A percentile compares a stretch with the other conserved stretches of the same genome.
Evolutionary conservation across 1,140 invertebrate species (phyloP).

Genomic region (Saxidomus purpurata): DNA sequence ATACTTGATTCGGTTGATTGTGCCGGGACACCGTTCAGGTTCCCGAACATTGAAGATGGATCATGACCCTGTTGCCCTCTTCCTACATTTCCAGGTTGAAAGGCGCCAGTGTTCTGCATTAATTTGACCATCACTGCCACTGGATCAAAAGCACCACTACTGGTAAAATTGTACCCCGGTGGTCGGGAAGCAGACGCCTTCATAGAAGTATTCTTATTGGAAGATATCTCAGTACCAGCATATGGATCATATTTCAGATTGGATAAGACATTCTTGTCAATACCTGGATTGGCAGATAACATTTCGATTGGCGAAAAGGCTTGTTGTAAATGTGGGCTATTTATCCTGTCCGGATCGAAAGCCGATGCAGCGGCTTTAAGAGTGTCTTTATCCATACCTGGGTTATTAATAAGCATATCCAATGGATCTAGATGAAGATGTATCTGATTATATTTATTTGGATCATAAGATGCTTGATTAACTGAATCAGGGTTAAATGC

Average conservation of each 20-base stretch:
- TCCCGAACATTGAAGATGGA: slow-evolving; percentile 7
- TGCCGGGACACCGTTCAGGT: background rate
- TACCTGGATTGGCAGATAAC: slow-evolving; percentile 11
- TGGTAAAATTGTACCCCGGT: background rate
- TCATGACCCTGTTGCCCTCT: slow-evolving; percentile 7
- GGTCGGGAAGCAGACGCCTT: too few relatives aligned
- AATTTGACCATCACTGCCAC: slow-evolving; percentile 21
- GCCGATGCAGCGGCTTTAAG: background rate
- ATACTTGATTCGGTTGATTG: background rate
- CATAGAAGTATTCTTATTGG: background rate
- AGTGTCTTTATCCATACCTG: slow-evolving; percentile 55
- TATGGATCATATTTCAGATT: slow-evolving; percentile 27
- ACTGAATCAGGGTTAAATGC: slow-evolving; percentile 44
- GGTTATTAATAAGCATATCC: slow-evolving; percentile 48
- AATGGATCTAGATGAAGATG: slow-evolving; percentile 37
- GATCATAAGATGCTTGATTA: slow-evolving; percentile 33
- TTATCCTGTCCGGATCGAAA: slow-evolving; percentile 45
- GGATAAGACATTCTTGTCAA: background rate
- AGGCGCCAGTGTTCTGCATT: slow-evolving; percentile 17
- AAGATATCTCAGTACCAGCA: background rate
- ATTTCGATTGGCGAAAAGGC: slow-evolving; percentile 5
- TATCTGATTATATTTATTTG: slow-evolving; percentile 43
- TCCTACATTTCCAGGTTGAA: slow-evolving; percentile 18
- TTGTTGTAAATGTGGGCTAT: slow-evolving; percentile 27
- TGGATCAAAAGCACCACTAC: slow-evolving; percentile 25